These are phyloP conservation scores for Rhyzopertha dominica DNA, from an alignment of 1,140 invertebrate genomes.

Conservation along the genomic window DNA sequence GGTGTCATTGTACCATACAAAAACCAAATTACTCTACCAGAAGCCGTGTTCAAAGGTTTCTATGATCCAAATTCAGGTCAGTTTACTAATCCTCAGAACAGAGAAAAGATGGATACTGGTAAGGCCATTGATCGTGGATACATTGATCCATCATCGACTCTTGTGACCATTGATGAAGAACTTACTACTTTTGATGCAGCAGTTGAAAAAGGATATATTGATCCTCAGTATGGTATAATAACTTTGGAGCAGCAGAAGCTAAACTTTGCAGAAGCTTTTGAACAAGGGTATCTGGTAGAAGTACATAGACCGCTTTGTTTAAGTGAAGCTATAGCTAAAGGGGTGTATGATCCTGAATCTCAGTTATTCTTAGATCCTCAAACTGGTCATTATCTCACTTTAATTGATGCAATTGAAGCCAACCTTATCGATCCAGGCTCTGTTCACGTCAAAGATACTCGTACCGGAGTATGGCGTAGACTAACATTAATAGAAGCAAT, in stretches of 20 bases:
- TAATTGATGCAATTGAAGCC: constrained; percentile 67
- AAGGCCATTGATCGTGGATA: constrained; percentile 60
- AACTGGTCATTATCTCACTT: constrained; percentile 66
- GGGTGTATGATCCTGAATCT: constrained; percentile 69
- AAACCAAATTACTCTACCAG: constrained; percentile 74
- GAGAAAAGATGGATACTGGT: constrained; percentile 65
- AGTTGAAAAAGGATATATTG: constrained; percentile 71
- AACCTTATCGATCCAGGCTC: constrained; percentile 78
- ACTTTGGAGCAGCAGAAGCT: constrained; percentile 61
- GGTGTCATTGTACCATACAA: constrained; percentile 78
- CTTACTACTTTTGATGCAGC: constrained; percentile 78
- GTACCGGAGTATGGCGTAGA: constrained; percentile 67
- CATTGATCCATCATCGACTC: constrained; percentile 73
- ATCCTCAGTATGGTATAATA: constrained; percentile 65
- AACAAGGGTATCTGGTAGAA: constrained; percentile 76
- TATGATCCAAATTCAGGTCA: constrained; percentile 69
- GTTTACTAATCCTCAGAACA: constrained; percentile 63
- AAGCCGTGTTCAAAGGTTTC: constrained; percentile 82
- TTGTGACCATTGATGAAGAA: constrained; percentile 67
- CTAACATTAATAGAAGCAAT: constrained; percentile 72
- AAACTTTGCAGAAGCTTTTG: constrained; percentile 81
- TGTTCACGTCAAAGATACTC: constrained; percentile 76
- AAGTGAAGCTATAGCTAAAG: constrained; percentile 77
- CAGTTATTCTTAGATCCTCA: constrained; percentile 77
- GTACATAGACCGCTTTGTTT: constrained; percentile 74